Evolutionary conservation across 2,888 invertebrate species (phyloP).

Genomic region (Drosophila mayaguana): DNA sequence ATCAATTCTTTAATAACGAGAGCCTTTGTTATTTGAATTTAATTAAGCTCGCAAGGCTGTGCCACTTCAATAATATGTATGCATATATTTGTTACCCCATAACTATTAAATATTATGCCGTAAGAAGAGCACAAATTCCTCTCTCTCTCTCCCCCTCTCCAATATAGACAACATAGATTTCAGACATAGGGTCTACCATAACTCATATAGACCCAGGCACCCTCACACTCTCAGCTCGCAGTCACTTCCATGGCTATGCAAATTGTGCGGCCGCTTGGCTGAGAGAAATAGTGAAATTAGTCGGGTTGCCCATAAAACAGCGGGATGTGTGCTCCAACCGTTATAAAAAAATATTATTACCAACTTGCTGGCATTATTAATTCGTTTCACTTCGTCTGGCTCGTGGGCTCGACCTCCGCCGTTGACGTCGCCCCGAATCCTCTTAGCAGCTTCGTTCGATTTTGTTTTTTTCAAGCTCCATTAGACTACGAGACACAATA

Average conservation of each 20-base stretch:
- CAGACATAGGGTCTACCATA: neutral
- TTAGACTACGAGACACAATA: conserved; percentile 64
- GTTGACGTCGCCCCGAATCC: neutral
- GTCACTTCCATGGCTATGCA: conserved; percentile 39
- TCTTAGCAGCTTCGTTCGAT: conserved; percentile 37
- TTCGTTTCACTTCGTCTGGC: conserved; percentile 59
- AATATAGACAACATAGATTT: neutral
- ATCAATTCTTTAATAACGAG: conserved; percentile 5
- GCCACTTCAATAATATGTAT: conserved; percentile 1
- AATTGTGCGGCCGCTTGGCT: conserved; percentile 36
- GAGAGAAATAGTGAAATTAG: conserved; percentile 67
- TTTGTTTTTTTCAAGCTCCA: conserved; percentile 64
- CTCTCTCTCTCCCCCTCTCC: neutral
- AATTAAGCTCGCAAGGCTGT: neutral
- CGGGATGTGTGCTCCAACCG: conserved; percentile 39
- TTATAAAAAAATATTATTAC: conserved; percentile 68
- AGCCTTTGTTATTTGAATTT: neutral
- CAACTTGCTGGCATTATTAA: conserved; percentile 64
- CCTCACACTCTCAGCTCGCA: neutral
- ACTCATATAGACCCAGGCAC: neutral
- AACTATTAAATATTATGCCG: neutral
- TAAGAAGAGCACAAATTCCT: neutral
- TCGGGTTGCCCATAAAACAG: conserved; percentile 60
- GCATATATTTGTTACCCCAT: neutral
- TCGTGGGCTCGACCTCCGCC: conserved; percentile 9